phyloP scores from a whole-genome alignment of 2,888 invertebrate genomes.

The Lacanobia oleracea region DNA sequence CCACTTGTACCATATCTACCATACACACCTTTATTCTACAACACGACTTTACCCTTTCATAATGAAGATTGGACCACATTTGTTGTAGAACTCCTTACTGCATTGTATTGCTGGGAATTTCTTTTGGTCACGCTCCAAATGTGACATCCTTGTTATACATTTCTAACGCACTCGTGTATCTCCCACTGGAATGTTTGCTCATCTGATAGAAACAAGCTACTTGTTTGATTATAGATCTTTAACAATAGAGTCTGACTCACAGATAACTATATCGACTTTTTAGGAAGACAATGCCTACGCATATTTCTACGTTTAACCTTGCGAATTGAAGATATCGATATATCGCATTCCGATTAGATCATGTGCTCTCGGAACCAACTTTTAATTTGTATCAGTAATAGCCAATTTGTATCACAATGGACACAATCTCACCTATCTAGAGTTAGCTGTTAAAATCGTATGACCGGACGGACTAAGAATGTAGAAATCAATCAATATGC shows the following conservation, averaged over 20 bases:
- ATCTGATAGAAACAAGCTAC: background rate
- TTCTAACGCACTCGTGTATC: background rate
- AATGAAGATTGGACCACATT: conserved; percentile 35
- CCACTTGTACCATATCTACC: conserved; percentile 45
- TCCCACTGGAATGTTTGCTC: background rate
- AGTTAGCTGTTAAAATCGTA: background rate
- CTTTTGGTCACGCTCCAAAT: conserved; percentile 22
- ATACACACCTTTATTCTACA: conserved; percentile 50
- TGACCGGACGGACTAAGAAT: no score
- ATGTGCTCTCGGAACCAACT: background rate
- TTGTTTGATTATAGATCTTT: background rate
- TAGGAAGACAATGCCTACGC: background rate
- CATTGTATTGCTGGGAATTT: conserved; percentile 4
- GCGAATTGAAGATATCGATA: background rate
- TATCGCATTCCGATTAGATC: conserved; percentile 15
- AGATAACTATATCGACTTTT: background rate
- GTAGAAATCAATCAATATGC: no score
- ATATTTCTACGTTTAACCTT: background rate
- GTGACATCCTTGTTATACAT: conserved; percentile 19
- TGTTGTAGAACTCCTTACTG: conserved; percentile 1
- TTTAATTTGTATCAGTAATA: conserved; percentile 26
- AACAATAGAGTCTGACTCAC: background rate
- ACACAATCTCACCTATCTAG: background rate
- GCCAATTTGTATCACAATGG: conserved; percentile 34
- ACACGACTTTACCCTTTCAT: conserved; percentile 48